Evolutionary conservation across 2,797 vertebrate species (phyloP), one percentile per base, ranked within the genome.

Genomic region (Gastrophryne carolinensis): DNA sequence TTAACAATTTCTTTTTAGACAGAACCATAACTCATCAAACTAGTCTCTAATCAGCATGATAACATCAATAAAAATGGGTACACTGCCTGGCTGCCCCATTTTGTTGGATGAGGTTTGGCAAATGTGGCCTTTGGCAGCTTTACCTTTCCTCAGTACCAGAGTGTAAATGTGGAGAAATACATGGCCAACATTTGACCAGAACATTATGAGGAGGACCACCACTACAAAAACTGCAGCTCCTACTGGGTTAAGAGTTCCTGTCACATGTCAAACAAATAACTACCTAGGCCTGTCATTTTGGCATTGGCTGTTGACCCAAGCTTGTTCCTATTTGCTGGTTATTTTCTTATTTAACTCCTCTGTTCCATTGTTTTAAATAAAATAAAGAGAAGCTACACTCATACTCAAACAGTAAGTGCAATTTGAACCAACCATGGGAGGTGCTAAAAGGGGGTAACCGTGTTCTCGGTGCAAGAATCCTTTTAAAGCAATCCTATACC

Each of bases 21-120:
- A 39, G 34, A 53, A 62, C 53, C 34, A 15, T 30, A 56, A 49
- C 52, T 57, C 66, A 66, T 74, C 72, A 74, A 44, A 57, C 47
- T 49, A 66, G 35, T 49, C 62, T 66, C 52, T 74, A 49, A 66
- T 74, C 72, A 74, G 61, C 61, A 41, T 26, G 61, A 73, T 64
- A 65, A 53, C 60, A 64, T 65, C 26, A 30, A 17, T 49, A 30
- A 19, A 62, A 30, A 52, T 66, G 62, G 61, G 72, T 37, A 65
- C n/a, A 2, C 4, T 66, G 49, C 52, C 52, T 34, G 34, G 32
- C 49, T 50, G 62, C 58, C 37, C 21, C 34, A 66, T 30, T 74
- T 66, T 49, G 21, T 44, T 49, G 9, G 11, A 29, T 60, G 44
- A 44, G 60, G 58, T 58, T 44, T 68, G 3, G 0, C 3, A 47